These are phyloP conservation scores for Drosophila tsacasi DNA, from an alignment of 1,140 invertebrate genomes.

Conservation along the genomic window DNA sequence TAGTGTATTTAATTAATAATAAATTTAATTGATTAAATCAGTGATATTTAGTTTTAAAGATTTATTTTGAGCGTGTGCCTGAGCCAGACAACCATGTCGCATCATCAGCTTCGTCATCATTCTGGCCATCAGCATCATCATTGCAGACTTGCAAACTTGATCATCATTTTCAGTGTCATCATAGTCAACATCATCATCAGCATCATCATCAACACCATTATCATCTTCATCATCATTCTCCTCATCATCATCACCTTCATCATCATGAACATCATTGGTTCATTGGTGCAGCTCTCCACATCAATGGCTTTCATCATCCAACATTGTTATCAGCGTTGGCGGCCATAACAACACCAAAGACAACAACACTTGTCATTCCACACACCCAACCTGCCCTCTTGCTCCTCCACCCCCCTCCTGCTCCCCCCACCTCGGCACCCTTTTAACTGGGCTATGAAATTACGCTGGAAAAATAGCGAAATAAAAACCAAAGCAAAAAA, in stretches of 20 bases:
- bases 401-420: not conserved
- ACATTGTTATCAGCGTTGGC: conserved; percentile 76
- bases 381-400: not conserved
- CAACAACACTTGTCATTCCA: conserved; percentile 48
- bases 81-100: conserved; percentile 7
- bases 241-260: not conserved
- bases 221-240: conserved; percentile 14
- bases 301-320: conserved; percentile 80
- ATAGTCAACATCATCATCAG: not conserved
- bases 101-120: conserved; percentile 39
- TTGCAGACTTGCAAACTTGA: conserved; percentile 3
- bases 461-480: conserved; percentile 78
- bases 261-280: conserved; percentile 26
- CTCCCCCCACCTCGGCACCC: not conserved
- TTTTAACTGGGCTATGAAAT: conserved; percentile 66
- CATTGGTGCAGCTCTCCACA: conserved; percentile 58
- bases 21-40: too few relatives aligned
- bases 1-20: too few relatives aligned
- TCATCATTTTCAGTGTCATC: conserved; percentile 35
- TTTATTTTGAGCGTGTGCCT: not conserved
- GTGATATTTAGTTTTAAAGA: not conserved
- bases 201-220: conserved; percentile 20
- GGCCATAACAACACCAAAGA: conserved; percentile 46
- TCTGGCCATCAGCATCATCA: conserved; percentile 34
- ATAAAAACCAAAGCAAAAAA: conserved; percentile 51